Conservation (phyloP, 2,888 invertebrate species). For the Proisotoma minuta region DNA sequence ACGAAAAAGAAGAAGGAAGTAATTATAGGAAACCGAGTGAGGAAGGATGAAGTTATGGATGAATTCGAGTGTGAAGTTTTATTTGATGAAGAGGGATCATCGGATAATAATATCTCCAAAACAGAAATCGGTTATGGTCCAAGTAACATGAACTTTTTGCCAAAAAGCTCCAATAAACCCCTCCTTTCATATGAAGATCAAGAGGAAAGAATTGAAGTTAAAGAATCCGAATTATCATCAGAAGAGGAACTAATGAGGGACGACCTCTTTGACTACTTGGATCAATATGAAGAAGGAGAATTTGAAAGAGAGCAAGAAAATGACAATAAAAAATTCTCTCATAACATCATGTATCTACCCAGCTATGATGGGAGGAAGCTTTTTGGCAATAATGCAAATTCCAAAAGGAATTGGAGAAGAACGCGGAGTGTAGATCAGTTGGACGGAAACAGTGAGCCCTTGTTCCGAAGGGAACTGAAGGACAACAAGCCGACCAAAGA, state of each 20-base stretch:
- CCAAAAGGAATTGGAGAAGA: constrained; percentile 28
- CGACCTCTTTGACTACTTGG: constrained; percentile 20
- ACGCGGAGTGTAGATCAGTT: constrained; percentile 45
- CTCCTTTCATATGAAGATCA: constrained; percentile 7
- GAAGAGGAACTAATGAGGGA: constrained; percentile 14
- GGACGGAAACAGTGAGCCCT: no score
- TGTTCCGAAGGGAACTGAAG: no score
- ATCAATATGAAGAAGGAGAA: constrained; percentile 18
- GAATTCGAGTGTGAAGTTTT: constrained; percentile 23
- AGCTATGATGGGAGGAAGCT: constrained; percentile 50
- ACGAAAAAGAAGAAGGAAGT: no score
- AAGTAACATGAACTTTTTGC: constrained; percentile 43
- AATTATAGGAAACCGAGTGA: no score
- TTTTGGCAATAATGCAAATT: constrained; percentile 1
- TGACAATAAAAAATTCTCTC: constrained; percentile 55
- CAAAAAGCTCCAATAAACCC: not conserved
- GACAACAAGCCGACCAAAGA: no score
- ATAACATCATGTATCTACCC: constrained; percentile 72
- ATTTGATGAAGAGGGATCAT: constrained; percentile 6
- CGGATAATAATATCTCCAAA: constrained; percentile 5
- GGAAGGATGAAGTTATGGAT: constrained; percentile 15
- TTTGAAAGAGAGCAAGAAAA: constrained; percentile 17
- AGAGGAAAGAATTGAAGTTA: constrained; percentile 7
- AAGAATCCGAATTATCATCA: constrained; percentile 11
- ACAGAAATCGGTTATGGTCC: constrained; percentile 47